phyloP scores from a whole-genome alignment of 2,888 invertebrate genomes.

The Microplitis manilae region DNA sequence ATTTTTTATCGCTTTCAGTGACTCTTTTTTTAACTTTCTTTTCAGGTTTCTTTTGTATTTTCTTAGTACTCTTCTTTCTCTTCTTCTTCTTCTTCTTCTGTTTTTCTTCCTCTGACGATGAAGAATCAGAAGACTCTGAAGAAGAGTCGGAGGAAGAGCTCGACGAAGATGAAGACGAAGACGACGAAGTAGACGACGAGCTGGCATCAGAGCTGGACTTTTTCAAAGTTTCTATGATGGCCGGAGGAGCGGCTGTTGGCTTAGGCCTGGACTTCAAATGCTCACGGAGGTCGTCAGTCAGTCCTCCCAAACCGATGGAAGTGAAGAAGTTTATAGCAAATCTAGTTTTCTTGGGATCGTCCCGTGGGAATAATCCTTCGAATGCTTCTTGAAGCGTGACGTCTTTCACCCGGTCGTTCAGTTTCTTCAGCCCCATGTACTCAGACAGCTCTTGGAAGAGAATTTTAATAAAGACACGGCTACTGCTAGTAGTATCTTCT shows the following conservation, averaged over 20 bases:
- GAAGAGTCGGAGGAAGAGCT: background rate
- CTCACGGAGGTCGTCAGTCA: slow-evolving; percentile 93
- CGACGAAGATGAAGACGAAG: slow-evolving; percentile 44
- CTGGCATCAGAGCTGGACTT: slow-evolving; percentile 59
- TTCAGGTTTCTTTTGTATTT: no score
- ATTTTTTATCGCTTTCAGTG: no score
- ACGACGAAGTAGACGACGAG: slow-evolving; percentile 43
- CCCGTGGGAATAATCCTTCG: slow-evolving; percentile 93
- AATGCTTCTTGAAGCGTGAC: slow-evolving; percentile 90
- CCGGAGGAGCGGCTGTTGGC: slow-evolving; percentile 54
- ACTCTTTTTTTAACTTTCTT: no score
- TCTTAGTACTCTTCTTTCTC: background rate
- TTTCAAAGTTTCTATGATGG: slow-evolving; percentile 47
- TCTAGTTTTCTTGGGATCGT: slow-evolving; percentile 95
- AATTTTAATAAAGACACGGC: slow-evolving; percentile 97
- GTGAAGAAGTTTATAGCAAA: slow-evolving; percentile 84
- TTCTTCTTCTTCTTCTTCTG: background rate
- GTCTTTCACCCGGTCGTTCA: slow-evolving; percentile 93
- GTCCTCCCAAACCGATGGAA: slow-evolving; percentile 84
- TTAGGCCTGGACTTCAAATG: slow-evolving; percentile 88
- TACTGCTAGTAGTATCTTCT: slow-evolving; percentile 97
- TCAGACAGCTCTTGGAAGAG: slow-evolving; percentile 97
- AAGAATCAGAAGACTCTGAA: background rate
- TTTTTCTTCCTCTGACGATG: background rate
- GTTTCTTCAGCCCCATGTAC: slow-evolving; percentile 93